Percentiles rank a stretch among this genome's conserved stretches.
Conservation (phyloP, 2,888 invertebrate species). For the Palloptera scutellata region DNA sequence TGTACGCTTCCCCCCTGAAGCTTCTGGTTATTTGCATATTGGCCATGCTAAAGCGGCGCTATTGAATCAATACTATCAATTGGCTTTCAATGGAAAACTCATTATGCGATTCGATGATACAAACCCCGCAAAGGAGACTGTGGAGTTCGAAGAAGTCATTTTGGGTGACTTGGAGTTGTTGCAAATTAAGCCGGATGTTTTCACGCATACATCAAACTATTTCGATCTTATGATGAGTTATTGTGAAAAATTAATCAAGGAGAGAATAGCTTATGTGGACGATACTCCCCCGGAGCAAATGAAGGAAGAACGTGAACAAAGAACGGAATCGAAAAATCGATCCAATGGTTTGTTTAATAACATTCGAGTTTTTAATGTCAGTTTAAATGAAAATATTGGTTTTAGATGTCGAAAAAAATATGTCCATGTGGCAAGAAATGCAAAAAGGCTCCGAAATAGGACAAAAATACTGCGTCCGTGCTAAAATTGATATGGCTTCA, state of each 20-base stretch:
- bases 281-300: slow-evolving; percentile 94
- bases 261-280: slow-evolving; percentile 95
- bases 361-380: not conserved
- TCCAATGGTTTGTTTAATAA: slow-evolving; percentile 72
- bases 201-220: slow-evolving; percentile 96
- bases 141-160: slow-evolving; percentile 97
- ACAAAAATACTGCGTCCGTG: slow-evolving; percentile 91
- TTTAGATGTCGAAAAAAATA: slow-evolving; percentile 83
- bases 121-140: slow-evolving; percentile 98
- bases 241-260: slow-evolving; percentile 86
- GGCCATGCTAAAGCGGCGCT: slow-evolving; percentile 99
- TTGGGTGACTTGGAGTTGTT: slow-evolving; percentile 91
- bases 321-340: slow-evolving; percentile 83
- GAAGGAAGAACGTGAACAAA: slow-evolving; percentile 93
- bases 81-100: slow-evolving; percentile 89
- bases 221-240: slow-evolving; percentile 90
- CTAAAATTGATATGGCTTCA: slow-evolving; percentile 97
- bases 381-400: slow-evolving; percentile 24
- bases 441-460: slow-evolving; percentile 80
- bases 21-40: slow-evolving; percentile 96
- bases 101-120: slow-evolving; percentile 99
- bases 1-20: slow-evolving; percentile 99
- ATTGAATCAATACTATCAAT: slow-evolving; percentile 96
- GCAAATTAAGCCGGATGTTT: slow-evolving; percentile 89
- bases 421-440: slow-evolving; percentile 95